These are phyloP conservation scores for Dicycla oo DNA, from an alignment of 2,888 invertebrate genomes.

Conservation along the genomic window DNA sequence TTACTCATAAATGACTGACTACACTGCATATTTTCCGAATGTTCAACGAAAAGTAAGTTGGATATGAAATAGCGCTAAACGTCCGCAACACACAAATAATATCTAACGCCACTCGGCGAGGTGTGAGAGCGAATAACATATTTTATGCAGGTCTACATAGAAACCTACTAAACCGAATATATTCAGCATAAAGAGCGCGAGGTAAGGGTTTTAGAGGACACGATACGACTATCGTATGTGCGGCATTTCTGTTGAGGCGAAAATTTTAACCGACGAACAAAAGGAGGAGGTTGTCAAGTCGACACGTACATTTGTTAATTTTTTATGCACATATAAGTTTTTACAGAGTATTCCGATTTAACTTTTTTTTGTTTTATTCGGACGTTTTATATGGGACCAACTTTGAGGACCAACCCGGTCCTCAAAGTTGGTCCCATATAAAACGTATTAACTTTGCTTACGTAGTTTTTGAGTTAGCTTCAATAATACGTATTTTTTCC, in stretches of 20 bases:
- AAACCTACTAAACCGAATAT: slow-evolving; percentile 85
- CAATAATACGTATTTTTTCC: too few relatives aligned
- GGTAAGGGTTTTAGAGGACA: slow-evolving; percentile 65
- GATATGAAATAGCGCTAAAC: slow-evolving; percentile 44
- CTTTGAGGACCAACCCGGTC: too few relatives aligned
- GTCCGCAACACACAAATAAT: slow-evolving; percentile 75
- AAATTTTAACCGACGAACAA: too few relatives aligned
- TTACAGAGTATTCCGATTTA: too few relatives aligned
- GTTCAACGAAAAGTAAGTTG: slow-evolving; percentile 1
- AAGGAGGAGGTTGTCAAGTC: too few relatives aligned
- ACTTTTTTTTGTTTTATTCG: too few relatives aligned
- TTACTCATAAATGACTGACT: neutral
- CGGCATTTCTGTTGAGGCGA: neutral
- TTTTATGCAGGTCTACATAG: slow-evolving; percentile 84
- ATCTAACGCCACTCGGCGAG: slow-evolving; percentile 64
- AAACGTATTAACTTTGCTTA: too few relatives aligned
- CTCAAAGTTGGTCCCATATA: too few relatives aligned
- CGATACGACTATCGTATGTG: slow-evolving; percentile 55
- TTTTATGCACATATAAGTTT: too few relatives aligned
- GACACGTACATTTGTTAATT: too few relatives aligned
- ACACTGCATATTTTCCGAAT: slow-evolving; percentile 3
- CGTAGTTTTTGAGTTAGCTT: too few relatives aligned
- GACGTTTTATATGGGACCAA: too few relatives aligned
- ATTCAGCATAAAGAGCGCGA: slow-evolving; percentile 78
- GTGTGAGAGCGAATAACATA: slow-evolving; percentile 76